Evolutionary conservation across 2,797 vertebrate genomes (phyloP).

Genomic region (Phrynocephalus guinanensis): DNA sequence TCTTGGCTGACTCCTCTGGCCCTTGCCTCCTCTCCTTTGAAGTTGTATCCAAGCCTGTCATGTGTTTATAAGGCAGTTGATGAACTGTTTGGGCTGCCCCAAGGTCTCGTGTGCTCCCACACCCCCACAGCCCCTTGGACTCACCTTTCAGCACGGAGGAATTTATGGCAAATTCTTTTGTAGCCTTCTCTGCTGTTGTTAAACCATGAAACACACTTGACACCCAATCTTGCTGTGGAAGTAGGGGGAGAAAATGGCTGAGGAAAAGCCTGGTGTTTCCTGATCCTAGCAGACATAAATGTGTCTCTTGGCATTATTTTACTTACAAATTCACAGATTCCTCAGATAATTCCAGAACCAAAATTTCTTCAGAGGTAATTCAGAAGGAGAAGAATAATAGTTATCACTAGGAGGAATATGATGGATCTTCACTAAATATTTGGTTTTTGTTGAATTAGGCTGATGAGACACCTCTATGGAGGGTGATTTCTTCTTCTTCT

Average conservation of each 20-base stretch:
- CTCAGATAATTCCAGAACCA: background rate
- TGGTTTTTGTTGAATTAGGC: no score
- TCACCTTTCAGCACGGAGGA: constrained; percentile 34
- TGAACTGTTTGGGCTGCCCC: constrained; percentile 34
- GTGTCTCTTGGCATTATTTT: background rate
- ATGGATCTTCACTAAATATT: no score
- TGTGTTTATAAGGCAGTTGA: constrained; percentile 7
- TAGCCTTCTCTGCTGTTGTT: background rate
- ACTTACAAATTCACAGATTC: background rate
- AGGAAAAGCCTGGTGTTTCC: background rate
- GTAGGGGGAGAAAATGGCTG: background rate
- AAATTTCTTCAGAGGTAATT: background rate
- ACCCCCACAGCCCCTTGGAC: constrained; percentile 26
- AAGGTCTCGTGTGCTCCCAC: background rate
- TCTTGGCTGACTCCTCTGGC: constrained; percentile 37
- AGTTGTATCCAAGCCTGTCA: constrained; percentile 24
- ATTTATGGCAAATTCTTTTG: constrained; percentile 26
- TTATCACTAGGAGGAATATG: no score
- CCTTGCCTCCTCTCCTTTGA: constrained; percentile 13
- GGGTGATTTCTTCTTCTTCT: no score
- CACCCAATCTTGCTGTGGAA: background rate
- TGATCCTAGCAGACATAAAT: background rate
- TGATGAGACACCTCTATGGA: no score
- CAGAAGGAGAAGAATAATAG: background rate
- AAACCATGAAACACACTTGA: background rate